These are phyloP conservation scores for Triops longicaudatus DNA, from an alignment of 1,140 invertebrate species.

Conservation along the genomic window DNA sequence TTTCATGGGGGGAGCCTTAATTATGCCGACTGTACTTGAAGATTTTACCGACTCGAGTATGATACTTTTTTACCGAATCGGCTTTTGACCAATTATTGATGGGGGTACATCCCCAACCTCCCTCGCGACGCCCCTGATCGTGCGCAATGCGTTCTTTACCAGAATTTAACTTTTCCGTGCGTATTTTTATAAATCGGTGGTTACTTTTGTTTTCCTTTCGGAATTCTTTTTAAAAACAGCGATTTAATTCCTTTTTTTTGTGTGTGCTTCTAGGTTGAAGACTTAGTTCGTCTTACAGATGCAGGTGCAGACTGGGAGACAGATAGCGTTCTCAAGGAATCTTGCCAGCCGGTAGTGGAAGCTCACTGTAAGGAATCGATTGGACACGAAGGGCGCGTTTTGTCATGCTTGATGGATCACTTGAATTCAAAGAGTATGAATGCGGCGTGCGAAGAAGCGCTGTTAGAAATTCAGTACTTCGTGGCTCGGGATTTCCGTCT, in stretches of 20 bases:
- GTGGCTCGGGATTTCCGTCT: conserved; percentile 87
- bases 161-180: no score
- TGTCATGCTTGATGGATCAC: conserved; percentile 89
- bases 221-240: no score
- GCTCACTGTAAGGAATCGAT: conserved; percentile 36
- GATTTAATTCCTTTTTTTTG: neutral
- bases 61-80: no score
- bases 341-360: conserved; percentile 74
- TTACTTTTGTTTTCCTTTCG: no score
- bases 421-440: conserved; percentile 76
- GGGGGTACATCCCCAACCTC: no score
- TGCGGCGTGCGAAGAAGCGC: conserved; percentile 74
- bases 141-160: no score
- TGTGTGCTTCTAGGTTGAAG: conserved; percentile 47
- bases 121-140: no score
- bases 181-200: no score
- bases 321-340: conserved; percentile 74
- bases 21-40: no score
- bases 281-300: conserved; percentile 68
- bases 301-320: conserved; percentile 83
- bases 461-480: conserved; percentile 96
- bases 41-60: no score
- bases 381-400: conserved; percentile 55
- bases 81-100: no score
- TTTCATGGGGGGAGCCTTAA: no score